phyloP scores from a whole-genome alignment of 2,888 invertebrate genomes.

The Pemphredon lugubris region DNA sequence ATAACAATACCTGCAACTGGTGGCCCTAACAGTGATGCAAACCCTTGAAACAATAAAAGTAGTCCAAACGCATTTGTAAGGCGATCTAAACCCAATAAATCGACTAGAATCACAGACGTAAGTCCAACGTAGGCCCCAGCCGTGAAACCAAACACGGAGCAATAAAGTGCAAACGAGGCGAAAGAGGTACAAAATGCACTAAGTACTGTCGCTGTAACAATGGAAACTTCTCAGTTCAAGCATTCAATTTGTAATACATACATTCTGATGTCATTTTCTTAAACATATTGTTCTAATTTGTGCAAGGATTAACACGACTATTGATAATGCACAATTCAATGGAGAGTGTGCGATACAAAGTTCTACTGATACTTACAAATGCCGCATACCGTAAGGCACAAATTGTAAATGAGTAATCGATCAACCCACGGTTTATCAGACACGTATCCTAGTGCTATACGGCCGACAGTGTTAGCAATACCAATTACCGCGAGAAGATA shows the following conservation, averaged over 20 bases:
- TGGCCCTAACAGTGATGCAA: slow-evolving; percentile 95
- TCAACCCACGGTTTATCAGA: slow-evolving; percentile 96
- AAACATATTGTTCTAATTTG: too few species aligned
- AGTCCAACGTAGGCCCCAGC: slow-evolving; percentile 98
- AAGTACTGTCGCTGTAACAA: slow-evolving; percentile 87
- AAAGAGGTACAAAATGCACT: slow-evolving; percentile 90
- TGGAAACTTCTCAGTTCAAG: too few species aligned
- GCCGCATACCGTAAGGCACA: slow-evolving; percentile 94
- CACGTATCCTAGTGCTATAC: slow-evolving; percentile 92
- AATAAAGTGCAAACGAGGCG: slow-evolving; percentile 88
- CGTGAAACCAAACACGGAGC: slow-evolving; percentile 92
- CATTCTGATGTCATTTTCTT: too few species aligned
- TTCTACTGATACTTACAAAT: slow-evolving; percentile 86
- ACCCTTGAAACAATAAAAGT: slow-evolving; percentile 95
- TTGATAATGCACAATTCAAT: too few species aligned
- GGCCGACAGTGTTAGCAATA: slow-evolving; percentile 93
- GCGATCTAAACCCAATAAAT: slow-evolving; percentile 94
- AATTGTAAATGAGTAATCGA: slow-evolving; percentile 93
- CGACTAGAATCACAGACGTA: slow-evolving; percentile 97
- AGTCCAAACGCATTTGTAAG: slow-evolving; percentile 98
- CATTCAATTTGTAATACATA: too few species aligned
- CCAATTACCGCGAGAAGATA: slow-evolving; percentile 91
- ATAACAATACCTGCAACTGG: slow-evolving; percentile 91
- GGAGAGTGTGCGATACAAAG: too few species aligned
- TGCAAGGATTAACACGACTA: too few species aligned